These are phyloP conservation scores for Diloba caeruleocephala DNA, from an alignment of 2,888 invertebrate genomes.

Conservation along the genomic window DNA sequence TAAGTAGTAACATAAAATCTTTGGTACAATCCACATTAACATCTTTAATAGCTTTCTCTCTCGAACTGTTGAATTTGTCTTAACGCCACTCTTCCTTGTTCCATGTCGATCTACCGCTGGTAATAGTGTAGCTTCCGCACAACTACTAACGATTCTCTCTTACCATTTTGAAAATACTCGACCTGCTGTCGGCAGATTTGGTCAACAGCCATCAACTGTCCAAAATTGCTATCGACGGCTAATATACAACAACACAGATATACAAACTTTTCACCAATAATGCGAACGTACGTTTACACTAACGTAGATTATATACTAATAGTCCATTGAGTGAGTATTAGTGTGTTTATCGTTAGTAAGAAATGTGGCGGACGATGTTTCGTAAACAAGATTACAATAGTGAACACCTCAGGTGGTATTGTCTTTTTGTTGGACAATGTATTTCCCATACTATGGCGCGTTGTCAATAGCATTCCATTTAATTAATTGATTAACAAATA, in stretches of 20 bases:
- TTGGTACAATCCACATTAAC: too few relatives aligned
- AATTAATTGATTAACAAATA: conserved; percentile 4
- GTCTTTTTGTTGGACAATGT: conserved; percentile 51
- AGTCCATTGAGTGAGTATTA: conserved; percentile 22
- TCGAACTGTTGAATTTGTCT: too few relatives aligned
- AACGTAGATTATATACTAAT: conserved; percentile 7
- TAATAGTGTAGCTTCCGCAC: too few relatives aligned
- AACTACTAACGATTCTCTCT: too few relatives aligned
- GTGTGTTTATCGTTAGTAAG: conserved; percentile 46
- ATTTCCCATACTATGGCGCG: conserved; percentile 52
- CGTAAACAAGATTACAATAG: conserved; percentile 67
- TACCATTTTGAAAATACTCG: too few relatives aligned
- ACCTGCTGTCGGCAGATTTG: too few relatives aligned
- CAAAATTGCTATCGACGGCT: too few relatives aligned
- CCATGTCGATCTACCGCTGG: too few relatives aligned
- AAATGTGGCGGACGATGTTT: conserved; percentile 46
- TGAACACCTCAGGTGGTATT: conserved; percentile 47
- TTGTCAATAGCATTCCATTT: conserved; percentile 20
- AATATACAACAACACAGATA: background rate
- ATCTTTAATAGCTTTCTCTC: too few relatives aligned
- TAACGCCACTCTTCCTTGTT: too few relatives aligned
- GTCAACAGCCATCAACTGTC: too few relatives aligned
- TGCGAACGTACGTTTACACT: conserved; percentile 1
- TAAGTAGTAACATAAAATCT: too few relatives aligned
- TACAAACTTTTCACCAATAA: background rate